Evolutionary conservation across 2,113 vertebrate species (phyloP).

Genomic region (Rhombomys opimus): DNA sequence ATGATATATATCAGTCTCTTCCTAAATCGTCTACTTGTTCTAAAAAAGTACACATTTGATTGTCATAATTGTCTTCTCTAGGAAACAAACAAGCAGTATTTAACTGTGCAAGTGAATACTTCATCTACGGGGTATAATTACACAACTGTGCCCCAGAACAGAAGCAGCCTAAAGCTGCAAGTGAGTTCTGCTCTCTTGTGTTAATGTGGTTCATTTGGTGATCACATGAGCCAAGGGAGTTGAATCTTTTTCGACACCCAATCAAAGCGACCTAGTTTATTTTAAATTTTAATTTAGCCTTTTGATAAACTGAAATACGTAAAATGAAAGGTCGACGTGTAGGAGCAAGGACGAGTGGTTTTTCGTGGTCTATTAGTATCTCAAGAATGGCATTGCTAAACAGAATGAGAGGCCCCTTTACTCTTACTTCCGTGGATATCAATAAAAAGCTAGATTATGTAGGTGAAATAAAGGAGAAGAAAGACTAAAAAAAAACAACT

Average conservation of each 20-base stretch:
- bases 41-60: slow-evolving; percentile 67
- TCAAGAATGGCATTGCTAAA: slow-evolving; percentile 31
- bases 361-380: slow-evolving; percentile 20
- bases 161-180: slow-evolving; percentile 50
- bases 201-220: slow-evolving; percentile 44
- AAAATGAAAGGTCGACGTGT: slow-evolving; percentile 10
- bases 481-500: neutral
- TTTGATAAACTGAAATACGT: slow-evolving; percentile 25
- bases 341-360: neutral
- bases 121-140: slow-evolving; percentile 59
- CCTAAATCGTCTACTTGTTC: slow-evolving; percentile 68
- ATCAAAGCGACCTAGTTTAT: neutral
- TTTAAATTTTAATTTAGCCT: slow-evolving; percentile 39
- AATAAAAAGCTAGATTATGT: slow-evolving; percentile 6
- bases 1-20: slow-evolving; percentile 26
- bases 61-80: slow-evolving; percentile 50
- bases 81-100: neutral
- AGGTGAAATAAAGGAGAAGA: neutral
- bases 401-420: neutral
- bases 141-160: neutral
- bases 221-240: slow-evolving; percentile 30
- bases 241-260: slow-evolving; percentile 41
- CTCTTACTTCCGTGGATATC: neutral
- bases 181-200: neutral
- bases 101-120: slow-evolving; percentile 12